Percentiles rank a stretch among this genome's conserved stretches.
phyloP scores from a whole-genome alignment of 92 coral and sea anemone genomes.

The Parazoanthus darwini region DNA sequence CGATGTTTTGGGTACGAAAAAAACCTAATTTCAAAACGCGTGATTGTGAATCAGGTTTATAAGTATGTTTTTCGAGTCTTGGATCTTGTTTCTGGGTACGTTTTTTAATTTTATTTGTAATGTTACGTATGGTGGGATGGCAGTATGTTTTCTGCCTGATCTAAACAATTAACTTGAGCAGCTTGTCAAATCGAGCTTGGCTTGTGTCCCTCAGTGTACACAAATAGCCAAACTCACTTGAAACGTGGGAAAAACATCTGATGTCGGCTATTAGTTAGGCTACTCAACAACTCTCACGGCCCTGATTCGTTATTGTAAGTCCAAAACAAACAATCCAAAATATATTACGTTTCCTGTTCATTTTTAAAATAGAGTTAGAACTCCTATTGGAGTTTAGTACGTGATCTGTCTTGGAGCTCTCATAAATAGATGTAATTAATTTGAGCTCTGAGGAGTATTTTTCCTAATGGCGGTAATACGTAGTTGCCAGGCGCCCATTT shows the following conservation, averaged over 20 bases:
- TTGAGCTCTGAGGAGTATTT: neutral
- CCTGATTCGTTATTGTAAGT: slow-evolving; percentile 13
- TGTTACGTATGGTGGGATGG: neutral
- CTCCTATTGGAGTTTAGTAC: neutral
- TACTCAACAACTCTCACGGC: neutral
- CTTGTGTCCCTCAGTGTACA: neutral
- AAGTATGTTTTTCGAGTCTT: too few species aligned
- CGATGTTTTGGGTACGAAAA: neutral
- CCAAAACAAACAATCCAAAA: neutral
- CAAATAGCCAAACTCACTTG: neutral
- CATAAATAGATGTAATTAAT: neutral
- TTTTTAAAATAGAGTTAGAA: neutral
- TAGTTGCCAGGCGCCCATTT: slow-evolving; percentile 28
- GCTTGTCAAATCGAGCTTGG: neutral
- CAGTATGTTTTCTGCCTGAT: neutral
- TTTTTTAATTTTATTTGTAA: too few species aligned
- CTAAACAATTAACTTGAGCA: neutral
- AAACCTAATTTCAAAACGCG: neutral
- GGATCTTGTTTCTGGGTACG: too few species aligned
- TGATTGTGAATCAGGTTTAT: neutral
- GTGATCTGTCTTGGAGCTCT: neutral
- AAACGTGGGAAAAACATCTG: neutral
- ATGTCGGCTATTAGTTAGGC: neutral
- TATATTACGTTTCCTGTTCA: neutral
- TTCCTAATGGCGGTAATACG: slow-evolving; percentile 20